Conservation (phyloP, 2,888 invertebrate species). For the Lobophora halterata region DNA sequence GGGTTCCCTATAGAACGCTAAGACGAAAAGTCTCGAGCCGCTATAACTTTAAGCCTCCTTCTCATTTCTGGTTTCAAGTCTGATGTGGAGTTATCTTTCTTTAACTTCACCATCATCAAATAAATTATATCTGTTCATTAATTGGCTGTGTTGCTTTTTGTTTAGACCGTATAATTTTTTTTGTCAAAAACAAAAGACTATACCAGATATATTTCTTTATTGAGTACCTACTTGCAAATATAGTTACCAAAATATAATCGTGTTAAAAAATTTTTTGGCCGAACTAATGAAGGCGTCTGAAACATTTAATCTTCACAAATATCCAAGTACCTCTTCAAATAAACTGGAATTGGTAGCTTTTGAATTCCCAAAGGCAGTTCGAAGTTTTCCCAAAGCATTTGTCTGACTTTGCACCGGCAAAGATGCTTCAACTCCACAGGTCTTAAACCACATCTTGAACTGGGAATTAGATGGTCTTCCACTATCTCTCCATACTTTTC, state of each 20-base stretch:
- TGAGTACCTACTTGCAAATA: not conserved
- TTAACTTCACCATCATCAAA: no score
- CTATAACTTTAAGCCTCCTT: no score
- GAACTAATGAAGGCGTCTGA: not conserved
- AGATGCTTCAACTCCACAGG: slow-evolving; percentile 89
- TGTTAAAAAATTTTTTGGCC: not conserved
- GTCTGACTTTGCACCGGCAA: slow-evolving; percentile 85
- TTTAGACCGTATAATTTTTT: not conserved
- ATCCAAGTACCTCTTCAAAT: slow-evolving; percentile 86
- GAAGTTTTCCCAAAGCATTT: slow-evolving; percentile 84
- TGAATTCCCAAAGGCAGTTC: slow-evolving; percentile 88
- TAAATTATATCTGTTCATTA: no score
- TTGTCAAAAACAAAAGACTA: not conserved
- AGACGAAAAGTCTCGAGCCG: no score
- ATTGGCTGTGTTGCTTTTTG: no score
- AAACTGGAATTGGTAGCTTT: slow-evolving; percentile 83
- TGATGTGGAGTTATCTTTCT: no score
- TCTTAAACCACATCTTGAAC: slow-evolving; percentile 80
- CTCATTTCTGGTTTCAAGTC: no score
- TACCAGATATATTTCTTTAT: not conserved
- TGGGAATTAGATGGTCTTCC: slow-evolving; percentile 81
- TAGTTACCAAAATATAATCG: not conserved
- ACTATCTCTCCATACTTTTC: slow-evolving; percentile 76
- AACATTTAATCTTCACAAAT: slow-evolving; percentile 83
- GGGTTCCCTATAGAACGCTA: no score